Percentiles rank a stretch among this genome's conserved stretches.
These are phyloP conservation scores for Hydrotaea diabolus DNA, from an alignment of 2,888 invertebrate genomes.

Conservation along the genomic window DNA sequence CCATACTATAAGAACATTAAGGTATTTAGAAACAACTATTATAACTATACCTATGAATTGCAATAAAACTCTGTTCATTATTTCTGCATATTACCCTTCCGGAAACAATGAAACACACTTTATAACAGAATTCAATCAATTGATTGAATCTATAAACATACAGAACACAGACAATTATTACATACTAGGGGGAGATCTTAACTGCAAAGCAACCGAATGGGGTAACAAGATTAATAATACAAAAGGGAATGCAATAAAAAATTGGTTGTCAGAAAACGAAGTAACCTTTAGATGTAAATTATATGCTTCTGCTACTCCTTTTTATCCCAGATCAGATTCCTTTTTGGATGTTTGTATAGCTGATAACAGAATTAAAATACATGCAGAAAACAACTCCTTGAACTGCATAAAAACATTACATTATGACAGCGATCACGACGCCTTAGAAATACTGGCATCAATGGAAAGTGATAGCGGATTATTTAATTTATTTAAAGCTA, in stretches of 20 bases:
- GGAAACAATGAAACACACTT: slow-evolving; percentile 7
- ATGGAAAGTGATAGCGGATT: neutral
- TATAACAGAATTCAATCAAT: neutral
- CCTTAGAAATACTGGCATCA: neutral
- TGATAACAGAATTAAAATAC: slow-evolving; percentile 2
- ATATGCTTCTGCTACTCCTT: neutral
- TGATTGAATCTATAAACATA: slow-evolving; percentile 12
- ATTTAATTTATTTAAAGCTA: neutral
- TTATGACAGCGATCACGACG: slow-evolving; percentile 24
- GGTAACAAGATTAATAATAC: neutral
- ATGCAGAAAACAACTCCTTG: neutral
- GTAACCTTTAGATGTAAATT: slow-evolving; percentile 14
- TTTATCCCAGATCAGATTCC: neutral
- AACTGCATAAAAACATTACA: slow-evolving; percentile 6
- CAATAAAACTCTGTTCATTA: neutral
- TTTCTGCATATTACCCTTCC: too few species aligned
- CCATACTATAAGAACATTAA: neutral
- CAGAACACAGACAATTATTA: neutral
- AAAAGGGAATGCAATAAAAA: slow-evolving; percentile 1
- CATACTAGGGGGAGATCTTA: slow-evolving; percentile 12
- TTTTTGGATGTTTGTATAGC: neutral
- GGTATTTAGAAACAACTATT: neutral
- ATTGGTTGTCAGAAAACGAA: neutral
- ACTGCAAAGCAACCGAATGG: slow-evolving; percentile 7
- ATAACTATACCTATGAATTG: neutral